Conservation (phyloP, 2,797 vertebrate species). For the Anas capensis region DNA sequence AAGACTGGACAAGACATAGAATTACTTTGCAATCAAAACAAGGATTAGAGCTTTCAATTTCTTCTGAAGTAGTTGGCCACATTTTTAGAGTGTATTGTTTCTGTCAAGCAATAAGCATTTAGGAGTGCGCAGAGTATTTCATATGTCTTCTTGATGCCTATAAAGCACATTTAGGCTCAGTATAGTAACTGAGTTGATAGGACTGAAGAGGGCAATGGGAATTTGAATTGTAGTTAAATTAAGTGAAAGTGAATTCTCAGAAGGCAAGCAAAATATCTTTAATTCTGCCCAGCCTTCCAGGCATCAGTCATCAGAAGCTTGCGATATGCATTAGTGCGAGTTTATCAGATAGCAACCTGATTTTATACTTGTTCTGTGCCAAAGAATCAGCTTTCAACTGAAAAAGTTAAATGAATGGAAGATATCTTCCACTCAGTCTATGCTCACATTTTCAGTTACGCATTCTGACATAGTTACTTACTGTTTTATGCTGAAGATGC, state of each 20-base stretch:
- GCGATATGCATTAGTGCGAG: neutral
- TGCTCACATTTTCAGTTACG: neutral
- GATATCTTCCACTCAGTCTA: neutral
- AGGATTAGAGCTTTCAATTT: neutral
- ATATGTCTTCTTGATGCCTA: neutral
- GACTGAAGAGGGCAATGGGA: neutral
- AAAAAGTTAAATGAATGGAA: neutral
- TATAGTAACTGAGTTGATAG: neutral
- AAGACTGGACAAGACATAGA: neutral
- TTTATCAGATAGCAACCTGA: neutral
- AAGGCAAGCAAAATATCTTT: neutral
- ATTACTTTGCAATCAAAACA: neutral
- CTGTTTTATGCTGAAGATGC: neutral
- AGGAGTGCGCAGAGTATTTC: neutral
- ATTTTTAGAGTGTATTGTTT: neutral
- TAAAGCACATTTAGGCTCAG: neutral
- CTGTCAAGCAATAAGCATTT: neutral
- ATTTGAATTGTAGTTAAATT: neutral
- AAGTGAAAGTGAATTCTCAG: neutral
- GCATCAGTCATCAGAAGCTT: neutral
- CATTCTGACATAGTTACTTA: neutral
- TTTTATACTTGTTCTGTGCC: neutral
- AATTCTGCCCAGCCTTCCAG: neutral
- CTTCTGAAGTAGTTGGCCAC: neutral
- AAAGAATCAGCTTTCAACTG: neutral